Base-by-base conservation (phyloP, 30 jellyfish, hydroid and myxozoan genomes). In the Hydra vulgaris region DNA sequence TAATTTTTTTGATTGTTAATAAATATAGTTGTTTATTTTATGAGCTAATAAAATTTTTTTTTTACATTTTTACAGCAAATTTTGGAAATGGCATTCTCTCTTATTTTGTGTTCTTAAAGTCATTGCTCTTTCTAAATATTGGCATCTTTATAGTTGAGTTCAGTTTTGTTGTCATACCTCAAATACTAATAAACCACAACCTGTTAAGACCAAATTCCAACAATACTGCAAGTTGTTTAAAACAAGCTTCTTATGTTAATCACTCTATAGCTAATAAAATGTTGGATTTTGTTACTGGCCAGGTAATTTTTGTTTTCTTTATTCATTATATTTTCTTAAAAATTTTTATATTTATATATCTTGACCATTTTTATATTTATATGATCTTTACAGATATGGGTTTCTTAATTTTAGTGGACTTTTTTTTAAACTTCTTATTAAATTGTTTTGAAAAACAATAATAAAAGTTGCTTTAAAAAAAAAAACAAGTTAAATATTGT, bases 1-100 rank as follows among this genome's bases (percentile, higher is more conserved):
- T n/a, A n/a, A n/a, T n/a, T n/a, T n/a, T n/a, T n/a, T n/a, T n/a
- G n/a, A n/a, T n/a, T n/a, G n/a, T n/a, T n/a, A n/a, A n/a, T n/a
- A n/a, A n/a, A n/a, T n/a, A n/a, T n/a, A n/a, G n/a, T n/a, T n/a
- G n/a, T n/a, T n/a, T n/a, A n/a, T n/a, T n/a, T n/a, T n/a, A n/a
- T n/a, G n/a, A n/a, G n/a, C n/a, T n/a, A n/a, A n/a, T n/a, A n/a
- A n/a, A n/a, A n/a, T n/a, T n/a, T n/a, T n/a, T n/a, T n/a, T n/a
- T n/a, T n/a, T n/a, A n/a, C n/a, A n/a, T 83, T 68, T 7, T 85
- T 84, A 21, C 73, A 90, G 97, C 96, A 55, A 82, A 92, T 72
- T 92, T 92, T 87, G 98, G 98, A 27, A 92, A 92, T 76, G 98
- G 98, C 24, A 96, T 92, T 16, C 61, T 92, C 66, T 92, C 98